phyloP scores from a whole-genome alignment of 2,888 invertebrate species.

The Phymatocera aterrima region DNA sequence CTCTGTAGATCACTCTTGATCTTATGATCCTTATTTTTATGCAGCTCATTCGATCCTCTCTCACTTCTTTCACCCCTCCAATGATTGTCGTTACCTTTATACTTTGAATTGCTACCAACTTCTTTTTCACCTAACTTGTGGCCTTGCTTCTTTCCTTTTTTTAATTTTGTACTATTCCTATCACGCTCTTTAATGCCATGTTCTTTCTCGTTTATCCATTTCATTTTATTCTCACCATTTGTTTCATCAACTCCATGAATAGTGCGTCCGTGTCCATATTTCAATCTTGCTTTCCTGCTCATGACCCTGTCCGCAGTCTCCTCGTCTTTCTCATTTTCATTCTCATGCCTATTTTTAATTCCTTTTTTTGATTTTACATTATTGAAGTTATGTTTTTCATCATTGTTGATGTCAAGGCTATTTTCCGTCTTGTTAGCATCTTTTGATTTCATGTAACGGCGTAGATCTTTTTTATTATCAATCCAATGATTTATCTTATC shows the following conservation, averaged over 20 bases:
- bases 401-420: not conserved
- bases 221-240: not conserved
- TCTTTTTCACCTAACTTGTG: not conserved
- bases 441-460: not conserved
- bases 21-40: not conserved
- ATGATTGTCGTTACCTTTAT: not conserved
- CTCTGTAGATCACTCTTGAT: not conserved
- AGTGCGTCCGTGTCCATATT: not conserved
- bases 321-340: not conserved
- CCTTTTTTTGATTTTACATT: not conserved
- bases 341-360: not conserved
- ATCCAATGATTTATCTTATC: not conserved
- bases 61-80: not conserved
- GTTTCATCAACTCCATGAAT: not conserved
- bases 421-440: not conserved
- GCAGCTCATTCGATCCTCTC: not conserved
- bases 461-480: not conserved
- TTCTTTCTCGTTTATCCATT: not conserved
- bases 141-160: not conserved
- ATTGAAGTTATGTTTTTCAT: not conserved
- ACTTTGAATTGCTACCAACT: not conserved
- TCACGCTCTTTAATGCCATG: not conserved
- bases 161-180: not conserved
- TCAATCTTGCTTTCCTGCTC: not conserved
- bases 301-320: not conserved